Conservation (phyloP, 2,888 invertebrate species). For the Scaeva pyrastri region DNA sequence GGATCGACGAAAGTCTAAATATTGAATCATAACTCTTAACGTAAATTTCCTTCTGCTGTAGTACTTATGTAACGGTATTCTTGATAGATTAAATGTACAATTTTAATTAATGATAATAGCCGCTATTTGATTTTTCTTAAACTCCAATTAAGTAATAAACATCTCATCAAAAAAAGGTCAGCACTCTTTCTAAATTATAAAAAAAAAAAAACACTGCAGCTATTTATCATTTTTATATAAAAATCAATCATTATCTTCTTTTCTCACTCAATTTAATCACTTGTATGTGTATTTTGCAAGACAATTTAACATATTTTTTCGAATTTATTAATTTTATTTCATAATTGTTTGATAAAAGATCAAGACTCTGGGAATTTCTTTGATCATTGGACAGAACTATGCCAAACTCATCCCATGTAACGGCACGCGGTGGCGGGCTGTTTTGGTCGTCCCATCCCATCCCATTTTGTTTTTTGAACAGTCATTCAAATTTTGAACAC, state of each 20-base stretch:
- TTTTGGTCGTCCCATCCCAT: constrained; percentile 6
- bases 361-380: background rate
- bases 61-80: background rate
- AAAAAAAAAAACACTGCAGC: background rate
- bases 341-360: background rate
- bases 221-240: constrained; percentile 24
- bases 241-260: constrained; percentile 26
- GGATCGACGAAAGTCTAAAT: too few relatives aligned
- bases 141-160: constrained; percentile 20
- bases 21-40: too few relatives aligned
- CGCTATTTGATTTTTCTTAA: background rate
- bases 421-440: too few relatives aligned
- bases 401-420: too few relatives aligned
- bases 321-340: background rate
- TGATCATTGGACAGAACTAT: too few relatives aligned
- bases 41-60: background rate
- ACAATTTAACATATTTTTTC: background rate
- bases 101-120: constrained; percentile 34
- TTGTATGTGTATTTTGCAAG: constrained; percentile 6
- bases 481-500: constrained; percentile 23
- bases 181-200: background rate
- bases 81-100: constrained; percentile 5
- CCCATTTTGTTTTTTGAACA: background rate
- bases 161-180: background rate
- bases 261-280: background rate